Evolutionary conservation across 2,888 invertebrate species (phyloP), one percentile per base, ranked within the genome.

Genomic region (Polymixis lichenea): DNA sequence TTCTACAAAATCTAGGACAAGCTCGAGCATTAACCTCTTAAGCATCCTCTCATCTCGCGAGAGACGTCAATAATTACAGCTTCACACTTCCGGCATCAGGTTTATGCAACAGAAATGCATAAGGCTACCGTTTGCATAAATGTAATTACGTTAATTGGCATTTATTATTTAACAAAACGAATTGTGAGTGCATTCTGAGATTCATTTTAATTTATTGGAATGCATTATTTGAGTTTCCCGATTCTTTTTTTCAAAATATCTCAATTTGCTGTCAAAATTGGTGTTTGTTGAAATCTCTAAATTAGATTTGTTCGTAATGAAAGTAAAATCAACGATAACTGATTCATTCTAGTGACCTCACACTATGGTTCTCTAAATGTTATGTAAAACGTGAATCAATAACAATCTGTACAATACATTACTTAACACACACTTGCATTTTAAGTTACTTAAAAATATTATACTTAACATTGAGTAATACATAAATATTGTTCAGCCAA

Each of bases 61-160:
- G 71, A 80, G 55, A 53, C 68, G 70, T 75, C 60, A 71, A 68
- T 83, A 76, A 85, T 86, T 70, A 75, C 74, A 53, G 49, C 76
- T 71, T 79, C 77, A 84, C 78, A 87, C 88, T 86, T 88, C 88
- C 89, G 87, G 83, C 71, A 75, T 65, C 65, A 75, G 70, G 61
- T 84, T 90, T 89, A 89, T 88, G 90, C 88, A 92, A 92, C 86
- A 78, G 60, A 86, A 83, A 82, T 75, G 80, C 82, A 85, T 90
- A 86, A 88, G 88, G 89, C 86, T 86, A 87, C 89, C 86, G 77
- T 91, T 90, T 87, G 86, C 87, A 91, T 89, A 87, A 91, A 90
- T 88, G 3, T 88, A 87, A 87, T 90, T 73, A 85, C 82, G 75
- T 84, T 89, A 83, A 89, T 87, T 86, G 70, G 77, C 70, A 67